A percentile compares a stretch with the other conserved stretches of the same genome.
These are phyloP conservation scores for Chaetoderma sp. DNA, from an alignment of 2,888 invertebrate genomes.

Conservation along the genomic window DNA sequence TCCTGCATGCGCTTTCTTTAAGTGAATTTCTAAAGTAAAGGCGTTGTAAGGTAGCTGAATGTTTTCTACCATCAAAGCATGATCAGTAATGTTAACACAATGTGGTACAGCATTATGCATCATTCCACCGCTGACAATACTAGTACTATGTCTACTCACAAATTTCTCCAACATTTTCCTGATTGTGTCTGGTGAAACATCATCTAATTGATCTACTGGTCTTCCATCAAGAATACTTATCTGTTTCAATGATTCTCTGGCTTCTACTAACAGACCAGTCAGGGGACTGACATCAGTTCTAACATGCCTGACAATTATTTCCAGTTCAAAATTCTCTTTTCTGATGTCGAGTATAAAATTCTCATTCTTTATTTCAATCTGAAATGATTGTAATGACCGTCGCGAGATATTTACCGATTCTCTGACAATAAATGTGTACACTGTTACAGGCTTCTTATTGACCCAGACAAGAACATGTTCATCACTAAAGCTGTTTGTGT, in stretches of 20 bases:
- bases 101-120: no score
- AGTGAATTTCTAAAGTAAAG: slow-evolving; percentile 48
- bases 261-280: not conserved
- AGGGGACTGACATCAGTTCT: not conserved
- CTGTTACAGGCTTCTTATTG: not conserved
- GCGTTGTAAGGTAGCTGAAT: slow-evolving; percentile 34
- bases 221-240: not conserved
- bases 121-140: not conserved
- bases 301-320: not conserved
- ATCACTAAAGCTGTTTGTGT: not conserved
- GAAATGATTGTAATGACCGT: not conserved
- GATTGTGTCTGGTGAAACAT: no score
- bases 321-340: not conserved
- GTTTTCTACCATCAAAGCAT: slow-evolving; percentile 1
- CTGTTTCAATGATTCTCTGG: not conserved
- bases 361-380: no score
- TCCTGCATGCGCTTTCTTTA: slow-evolving; percentile 40
- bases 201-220: not conserved
- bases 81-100: not conserved
- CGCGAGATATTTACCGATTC: not conserved
- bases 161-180: not conserved
- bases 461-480: not conserved
- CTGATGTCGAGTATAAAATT: no score
- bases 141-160: not conserved
- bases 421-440: not conserved